A percentile compares a stretch with the other conserved stretches of the same genome.
phyloP scores from a whole-genome alignment of 2,888 invertebrate genomes.

The Drosophila lutescens region DNA sequence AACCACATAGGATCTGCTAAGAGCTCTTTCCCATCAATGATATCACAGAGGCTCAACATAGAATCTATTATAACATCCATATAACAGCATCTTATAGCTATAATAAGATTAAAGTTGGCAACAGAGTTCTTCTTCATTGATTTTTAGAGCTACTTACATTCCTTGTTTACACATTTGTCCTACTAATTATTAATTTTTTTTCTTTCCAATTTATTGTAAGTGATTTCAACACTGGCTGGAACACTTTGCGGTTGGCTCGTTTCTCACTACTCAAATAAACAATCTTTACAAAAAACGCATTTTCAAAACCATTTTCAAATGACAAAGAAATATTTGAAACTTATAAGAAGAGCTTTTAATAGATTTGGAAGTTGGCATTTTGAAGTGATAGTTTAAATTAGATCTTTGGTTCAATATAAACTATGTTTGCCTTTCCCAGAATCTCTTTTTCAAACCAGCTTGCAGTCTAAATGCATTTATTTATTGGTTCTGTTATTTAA shows the following conservation, averaged over 20 bases:
- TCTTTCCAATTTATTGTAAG: slow-evolving; percentile 4
- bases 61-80: slow-evolving; percentile 4
- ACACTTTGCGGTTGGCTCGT: slow-evolving; percentile 61
- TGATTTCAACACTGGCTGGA: slow-evolving; percentile 50
- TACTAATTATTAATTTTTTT: too few species aligned
- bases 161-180: slow-evolving; percentile 12
- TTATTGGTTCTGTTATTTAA: slow-evolving; percentile 52
- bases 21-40: slow-evolving; percentile 16
- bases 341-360: background rate
- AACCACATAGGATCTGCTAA: slow-evolving; percentile 13
- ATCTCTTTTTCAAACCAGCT: background rate
- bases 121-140: slow-evolving; percentile 1
- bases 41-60: slow-evolving; percentile 52
- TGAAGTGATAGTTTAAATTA: slow-evolving; percentile 17
- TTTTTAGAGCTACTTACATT: background rate
- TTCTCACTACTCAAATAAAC: slow-evolving; percentile 53
- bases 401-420: slow-evolving; percentile 50
- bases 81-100: slow-evolving; percentile 20
- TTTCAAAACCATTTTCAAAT: slow-evolving; percentile 25
- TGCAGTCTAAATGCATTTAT: slow-evolving; percentile 37
- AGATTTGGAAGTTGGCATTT: slow-evolving; percentile 1
- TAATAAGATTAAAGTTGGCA: slow-evolving; percentile 15
- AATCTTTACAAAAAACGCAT: slow-evolving; percentile 43
- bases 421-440: slow-evolving; percentile 11
- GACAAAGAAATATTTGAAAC: background rate